Evolutionary conservation across 1,140 invertebrate species (phyloP).

Genomic region (Ceratina australensis): DNA sequence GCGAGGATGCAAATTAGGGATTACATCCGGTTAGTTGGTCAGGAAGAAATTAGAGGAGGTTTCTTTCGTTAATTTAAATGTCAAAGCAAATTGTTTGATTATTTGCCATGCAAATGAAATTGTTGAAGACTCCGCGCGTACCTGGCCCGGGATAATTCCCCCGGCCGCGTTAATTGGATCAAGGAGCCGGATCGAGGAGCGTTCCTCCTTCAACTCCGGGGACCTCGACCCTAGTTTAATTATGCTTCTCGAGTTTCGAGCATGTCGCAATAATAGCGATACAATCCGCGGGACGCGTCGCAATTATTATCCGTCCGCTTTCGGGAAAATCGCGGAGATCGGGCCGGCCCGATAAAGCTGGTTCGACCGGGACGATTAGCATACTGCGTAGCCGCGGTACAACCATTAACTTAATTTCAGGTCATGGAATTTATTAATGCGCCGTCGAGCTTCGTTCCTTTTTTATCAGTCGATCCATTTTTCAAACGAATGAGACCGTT

Average conservation of each 20-base stretch:
- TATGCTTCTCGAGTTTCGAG: constrained; percentile 60
- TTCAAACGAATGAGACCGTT: too few species aligned
- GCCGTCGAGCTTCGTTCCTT: not conserved
- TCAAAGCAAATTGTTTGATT: constrained; percentile 79
- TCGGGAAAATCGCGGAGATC: not conserved
- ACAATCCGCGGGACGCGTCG: constrained; percentile 42
- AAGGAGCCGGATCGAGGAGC: constrained; percentile 65
- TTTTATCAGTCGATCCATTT: too few species aligned
- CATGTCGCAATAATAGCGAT: constrained; percentile 64
- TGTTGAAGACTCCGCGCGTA: constrained; percentile 74
- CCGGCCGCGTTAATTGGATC: constrained; percentile 70
- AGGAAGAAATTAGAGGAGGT: constrained; percentile 65
- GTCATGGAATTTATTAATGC: too few species aligned
- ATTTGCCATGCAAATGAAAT: constrained; percentile 79
- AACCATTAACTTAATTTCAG: not conserved
- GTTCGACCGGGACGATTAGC: not conserved
- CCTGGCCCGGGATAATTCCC: constrained; percentile 61
- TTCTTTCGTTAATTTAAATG: constrained; percentile 74
- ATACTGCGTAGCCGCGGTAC: too few species aligned
- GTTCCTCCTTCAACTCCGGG: constrained; percentile 49
- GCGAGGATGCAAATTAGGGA: constrained; percentile 62
- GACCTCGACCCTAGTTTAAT: constrained; percentile 65
- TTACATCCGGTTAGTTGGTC: constrained; percentile 68
- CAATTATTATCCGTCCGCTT: constrained; percentile 14
- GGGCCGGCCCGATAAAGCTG: not conserved